phyloP scores from a whole-genome alignment of 2,113 vertebrate species.

The Condylura cristata region DNA sequence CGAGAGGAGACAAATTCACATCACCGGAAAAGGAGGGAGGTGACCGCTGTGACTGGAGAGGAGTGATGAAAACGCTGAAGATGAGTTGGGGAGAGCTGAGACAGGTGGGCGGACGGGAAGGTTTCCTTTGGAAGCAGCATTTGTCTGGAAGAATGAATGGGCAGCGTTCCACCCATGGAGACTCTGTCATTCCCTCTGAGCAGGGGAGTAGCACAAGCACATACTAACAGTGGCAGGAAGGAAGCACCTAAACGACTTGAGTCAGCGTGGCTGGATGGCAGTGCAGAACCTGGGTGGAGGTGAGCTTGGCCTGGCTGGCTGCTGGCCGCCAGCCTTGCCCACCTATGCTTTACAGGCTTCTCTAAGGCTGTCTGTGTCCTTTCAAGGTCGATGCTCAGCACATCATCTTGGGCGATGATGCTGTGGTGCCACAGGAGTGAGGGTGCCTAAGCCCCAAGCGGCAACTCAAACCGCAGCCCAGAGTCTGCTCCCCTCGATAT shows the following conservation, averaged over 20 bases:
- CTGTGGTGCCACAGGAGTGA: background rate
- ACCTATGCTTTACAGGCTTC: background rate
- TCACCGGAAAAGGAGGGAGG: background rate
- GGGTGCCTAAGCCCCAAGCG: background rate
- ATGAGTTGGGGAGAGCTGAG: background rate
- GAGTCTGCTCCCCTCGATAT: background rate
- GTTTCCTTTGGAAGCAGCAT: background rate
- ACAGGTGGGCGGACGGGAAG: background rate
- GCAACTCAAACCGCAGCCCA: background rate
- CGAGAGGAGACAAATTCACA: background rate
- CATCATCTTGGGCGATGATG: rapidly evolving
- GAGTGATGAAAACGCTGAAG: background rate
- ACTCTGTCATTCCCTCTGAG: background rate
- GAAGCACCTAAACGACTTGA: background rate
- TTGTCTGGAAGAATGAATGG: background rate
- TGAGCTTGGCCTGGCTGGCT: background rate
- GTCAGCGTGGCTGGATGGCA: background rate
- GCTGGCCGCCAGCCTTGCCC: background rate
- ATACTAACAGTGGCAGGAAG: background rate
- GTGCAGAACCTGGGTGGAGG: background rate
- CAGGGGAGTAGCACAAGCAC: background rate
- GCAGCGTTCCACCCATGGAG: background rate
- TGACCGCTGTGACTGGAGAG: background rate
- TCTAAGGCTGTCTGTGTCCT: background rate
- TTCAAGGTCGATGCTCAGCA: background rate